Conservation (phyloP, 2,113 vertebrate species). For the Machaerirhynchus nigripectus region DNA sequence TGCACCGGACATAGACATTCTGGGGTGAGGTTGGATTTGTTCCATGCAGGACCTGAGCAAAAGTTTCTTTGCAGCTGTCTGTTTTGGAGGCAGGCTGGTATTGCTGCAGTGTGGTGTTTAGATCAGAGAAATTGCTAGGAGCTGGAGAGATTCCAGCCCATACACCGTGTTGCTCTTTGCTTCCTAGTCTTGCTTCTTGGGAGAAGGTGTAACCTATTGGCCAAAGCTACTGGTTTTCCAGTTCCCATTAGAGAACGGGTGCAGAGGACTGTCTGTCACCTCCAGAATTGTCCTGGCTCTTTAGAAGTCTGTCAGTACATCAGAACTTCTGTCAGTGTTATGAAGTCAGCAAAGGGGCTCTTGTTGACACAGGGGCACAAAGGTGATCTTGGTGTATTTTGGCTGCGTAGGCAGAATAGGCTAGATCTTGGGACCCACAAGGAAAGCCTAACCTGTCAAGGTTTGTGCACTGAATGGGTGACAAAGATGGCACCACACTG, state of each 20-base stretch:
- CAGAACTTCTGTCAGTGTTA: background rate
- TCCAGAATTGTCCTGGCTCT: background rate
- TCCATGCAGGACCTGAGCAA: background rate
- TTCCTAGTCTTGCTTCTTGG: background rate
- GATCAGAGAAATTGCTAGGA: background rate
- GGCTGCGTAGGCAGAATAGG: background rate
- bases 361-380: background rate
- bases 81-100: background rate
- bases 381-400: background rate
- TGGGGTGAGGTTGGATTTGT: background rate
- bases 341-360: background rate
- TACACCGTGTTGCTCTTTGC: background rate
- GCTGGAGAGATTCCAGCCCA: background rate
- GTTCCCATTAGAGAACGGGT: background rate
- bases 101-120: background rate
- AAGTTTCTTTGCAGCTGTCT: background rate
- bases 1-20: rapidly evolving
- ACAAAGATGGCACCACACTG: background rate
- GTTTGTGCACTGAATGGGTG: background rate
- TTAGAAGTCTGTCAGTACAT: background rate
- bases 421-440: background rate
- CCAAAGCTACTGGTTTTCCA: background rate
- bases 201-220: background rate
- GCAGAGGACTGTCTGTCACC: background rate
- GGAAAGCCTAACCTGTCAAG: background rate